A percentile compares a stretch with the other conserved stretches of the same genome.
Evolutionary conservation across 2,113 vertebrate species (phyloP).

Genomic region (Felis chaus): DNA sequence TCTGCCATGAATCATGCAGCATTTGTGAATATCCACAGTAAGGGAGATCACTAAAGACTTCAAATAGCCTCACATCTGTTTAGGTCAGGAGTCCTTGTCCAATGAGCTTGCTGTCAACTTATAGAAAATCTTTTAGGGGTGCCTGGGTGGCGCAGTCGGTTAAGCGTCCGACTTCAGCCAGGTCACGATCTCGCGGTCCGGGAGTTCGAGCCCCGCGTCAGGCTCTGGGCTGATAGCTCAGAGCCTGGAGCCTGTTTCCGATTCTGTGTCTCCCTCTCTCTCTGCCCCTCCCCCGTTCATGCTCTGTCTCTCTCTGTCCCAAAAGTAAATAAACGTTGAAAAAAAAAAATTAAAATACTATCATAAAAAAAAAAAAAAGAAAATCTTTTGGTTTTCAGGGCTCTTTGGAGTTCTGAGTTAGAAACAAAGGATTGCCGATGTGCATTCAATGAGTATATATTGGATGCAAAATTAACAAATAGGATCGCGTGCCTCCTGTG

Average conservation of each 20-base stretch:
- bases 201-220: too few relatives aligned
- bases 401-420: not conserved
- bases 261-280: too few relatives aligned
- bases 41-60: not conserved
- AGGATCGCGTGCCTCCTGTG: not conserved
- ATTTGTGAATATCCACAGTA: not conserved
- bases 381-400: constrained; percentile 3
- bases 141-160: too few relatives aligned
- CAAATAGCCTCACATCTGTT: not conserved
- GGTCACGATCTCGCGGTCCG: too few relatives aligned
- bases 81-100: not conserved
- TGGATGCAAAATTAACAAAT: not conserved
- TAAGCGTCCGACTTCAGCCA: too few relatives aligned
- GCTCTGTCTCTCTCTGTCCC: too few relatives aligned
- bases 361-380: not conserved
- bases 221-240: too few relatives aligned
- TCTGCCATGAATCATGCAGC: not conserved
- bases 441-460: not conserved
- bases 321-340: too few relatives aligned
- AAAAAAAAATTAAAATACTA: too few relatives aligned
- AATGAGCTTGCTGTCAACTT: not conserved
- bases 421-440: not conserved
- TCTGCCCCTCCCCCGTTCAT: too few relatives aligned
- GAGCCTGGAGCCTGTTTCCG: too few relatives aligned
- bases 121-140: not conserved